Percentiles rank a stretch among this genome's conserved stretches.
phyloP scores from a whole-genome alignment of 2,113 vertebrate species.

The Stomatorhinus ivindoensis region DNA sequence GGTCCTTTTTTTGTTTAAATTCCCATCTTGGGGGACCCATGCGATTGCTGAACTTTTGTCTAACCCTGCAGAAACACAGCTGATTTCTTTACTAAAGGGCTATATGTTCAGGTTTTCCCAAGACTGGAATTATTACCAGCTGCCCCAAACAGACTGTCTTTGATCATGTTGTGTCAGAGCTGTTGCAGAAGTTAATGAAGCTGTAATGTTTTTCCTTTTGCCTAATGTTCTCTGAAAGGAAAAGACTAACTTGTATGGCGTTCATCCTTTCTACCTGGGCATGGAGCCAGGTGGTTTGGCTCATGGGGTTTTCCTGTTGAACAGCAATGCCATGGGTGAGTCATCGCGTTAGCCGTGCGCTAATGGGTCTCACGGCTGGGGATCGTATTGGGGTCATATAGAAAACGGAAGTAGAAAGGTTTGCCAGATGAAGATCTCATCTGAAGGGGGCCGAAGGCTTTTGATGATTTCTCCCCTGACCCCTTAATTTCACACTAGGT shows the following conservation, averaged over 20 bases:
- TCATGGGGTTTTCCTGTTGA: constrained; percentile 80
- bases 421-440: background rate
- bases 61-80: background rate
- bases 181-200: background rate
- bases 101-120: background rate
- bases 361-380: background rate
- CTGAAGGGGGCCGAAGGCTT: background rate
- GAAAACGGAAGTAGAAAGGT: background rate
- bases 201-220: background rate
- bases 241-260: constrained; percentile 72
- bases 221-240: constrained; percentile 49
- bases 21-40: background rate
- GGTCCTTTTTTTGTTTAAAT: background rate
- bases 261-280: constrained; percentile 79
- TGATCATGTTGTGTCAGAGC: background rate
- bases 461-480: background rate
- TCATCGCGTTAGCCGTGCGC: constrained; percentile 3
- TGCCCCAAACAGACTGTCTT: background rate
- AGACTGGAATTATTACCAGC: background rate
- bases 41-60: background rate
- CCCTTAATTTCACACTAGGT: background rate
- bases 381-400: background rate
- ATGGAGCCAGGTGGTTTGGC: constrained; percentile 69
- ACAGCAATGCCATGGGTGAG: constrained; percentile 77
- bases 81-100: background rate